These are phyloP conservation scores for Oriolus oriolus DNA, from an alignment of 2,113 vertebrate genomes.

Conservation along the genomic window DNA sequence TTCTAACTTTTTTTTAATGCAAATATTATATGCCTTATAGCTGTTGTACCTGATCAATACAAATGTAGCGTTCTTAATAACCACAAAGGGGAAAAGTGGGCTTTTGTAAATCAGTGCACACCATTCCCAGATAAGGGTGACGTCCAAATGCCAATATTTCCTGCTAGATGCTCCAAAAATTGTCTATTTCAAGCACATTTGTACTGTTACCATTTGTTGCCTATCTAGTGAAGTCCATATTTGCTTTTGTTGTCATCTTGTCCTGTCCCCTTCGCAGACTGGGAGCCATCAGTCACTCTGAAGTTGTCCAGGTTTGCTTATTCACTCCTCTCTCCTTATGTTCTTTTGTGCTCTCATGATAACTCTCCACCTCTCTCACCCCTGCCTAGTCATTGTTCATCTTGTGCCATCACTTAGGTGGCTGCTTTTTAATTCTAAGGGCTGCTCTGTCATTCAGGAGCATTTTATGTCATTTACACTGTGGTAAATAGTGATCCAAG, in stretches of 20 bases:
- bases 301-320: not conserved
- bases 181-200: not conserved
- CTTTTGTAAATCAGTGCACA: not conserved
- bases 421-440: not conserved
- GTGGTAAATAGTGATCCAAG: not conserved
- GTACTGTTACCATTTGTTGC: not conserved
- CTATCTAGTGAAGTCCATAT: not conserved
- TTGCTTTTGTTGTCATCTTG: not conserved
- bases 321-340: not conserved
- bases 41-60: not conserved
- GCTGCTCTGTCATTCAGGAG: not conserved
- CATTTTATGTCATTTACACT: not conserved
- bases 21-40: not conserved
- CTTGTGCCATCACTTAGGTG: not conserved
- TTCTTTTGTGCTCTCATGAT: not conserved
- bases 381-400: rapidly evolving
- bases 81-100: not conserved
- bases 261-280: not conserved
- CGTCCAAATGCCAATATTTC: not conserved
- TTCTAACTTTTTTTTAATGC: not conserved
- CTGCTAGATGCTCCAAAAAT: not conserved
- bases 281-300: not conserved
- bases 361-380: not conserved
- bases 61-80: not conserved
- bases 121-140: not conserved